Conservation (phyloP, 2,113 vertebrate species). For the Sus scrofa region DNA sequence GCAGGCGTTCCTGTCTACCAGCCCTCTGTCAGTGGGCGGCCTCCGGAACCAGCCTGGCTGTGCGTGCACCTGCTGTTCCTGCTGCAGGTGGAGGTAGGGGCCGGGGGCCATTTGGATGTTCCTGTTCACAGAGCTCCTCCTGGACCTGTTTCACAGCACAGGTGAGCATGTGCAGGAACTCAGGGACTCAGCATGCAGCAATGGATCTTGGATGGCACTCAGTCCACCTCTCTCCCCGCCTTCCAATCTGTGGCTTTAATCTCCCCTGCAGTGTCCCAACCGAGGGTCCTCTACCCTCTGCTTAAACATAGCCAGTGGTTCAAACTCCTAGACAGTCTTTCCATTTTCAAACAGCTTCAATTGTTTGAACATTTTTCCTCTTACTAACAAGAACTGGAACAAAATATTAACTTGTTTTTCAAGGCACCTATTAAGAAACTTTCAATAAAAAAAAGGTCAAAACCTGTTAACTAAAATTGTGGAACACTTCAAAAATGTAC, state of each 20-base stretch:
- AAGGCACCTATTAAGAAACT: not conserved
- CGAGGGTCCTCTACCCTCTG: not conserved
- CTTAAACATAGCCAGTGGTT: not conserved
- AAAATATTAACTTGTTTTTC: not conserved
- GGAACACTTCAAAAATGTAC: not conserved
- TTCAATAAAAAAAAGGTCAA: not conserved
- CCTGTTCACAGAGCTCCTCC: not conserved
- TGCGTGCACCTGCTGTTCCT: accelerated
- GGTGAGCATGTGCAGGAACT: not conserved
- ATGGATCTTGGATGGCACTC: not conserved
- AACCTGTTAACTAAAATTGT: not conserved
- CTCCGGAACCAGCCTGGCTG: not conserved
- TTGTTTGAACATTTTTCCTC: not conserved
- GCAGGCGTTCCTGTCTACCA: not conserved
- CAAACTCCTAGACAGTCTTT: not conserved
- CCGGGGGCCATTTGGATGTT: no score
- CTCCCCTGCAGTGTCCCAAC: not conserved
- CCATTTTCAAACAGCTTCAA: not conserved
- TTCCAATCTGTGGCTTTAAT: not conserved
- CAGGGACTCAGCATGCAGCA: not conserved
- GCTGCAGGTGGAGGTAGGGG: no score
- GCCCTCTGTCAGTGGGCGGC: not conserved
- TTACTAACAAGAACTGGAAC: not conserved
- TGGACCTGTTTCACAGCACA: not conserved
- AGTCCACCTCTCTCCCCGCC: not conserved